A percentile compares a stretch with the other conserved stretches of the same genome.
Conservation (phyloP, 1,140 invertebrate species). For the Saccostrea echinata region DNA sequence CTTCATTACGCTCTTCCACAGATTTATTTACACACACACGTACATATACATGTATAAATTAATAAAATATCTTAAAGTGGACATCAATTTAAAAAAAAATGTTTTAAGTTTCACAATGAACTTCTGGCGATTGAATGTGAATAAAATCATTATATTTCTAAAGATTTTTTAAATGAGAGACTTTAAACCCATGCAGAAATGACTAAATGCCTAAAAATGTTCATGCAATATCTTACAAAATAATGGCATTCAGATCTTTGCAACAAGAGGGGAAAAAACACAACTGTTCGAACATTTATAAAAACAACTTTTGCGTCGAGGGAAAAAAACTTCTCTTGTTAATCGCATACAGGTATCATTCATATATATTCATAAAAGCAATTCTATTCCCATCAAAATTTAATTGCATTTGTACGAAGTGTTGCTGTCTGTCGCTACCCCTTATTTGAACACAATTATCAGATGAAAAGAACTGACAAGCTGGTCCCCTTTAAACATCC, state of each 20-base stretch:
- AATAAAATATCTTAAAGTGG: no score
- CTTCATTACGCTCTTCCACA: no score
- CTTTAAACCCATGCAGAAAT: no score
- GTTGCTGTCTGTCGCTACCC: conserved; percentile 21
- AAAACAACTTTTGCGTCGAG: conserved; percentile 1
- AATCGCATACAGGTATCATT: neutral
- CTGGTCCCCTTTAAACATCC: conserved; percentile 4
- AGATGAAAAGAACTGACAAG: conserved; percentile 30
- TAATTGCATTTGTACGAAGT: conserved; percentile 31
- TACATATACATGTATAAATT: no score
- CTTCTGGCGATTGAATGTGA: no score
- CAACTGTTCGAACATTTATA: neutral
- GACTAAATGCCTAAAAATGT: no score
- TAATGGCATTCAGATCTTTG: neutral
- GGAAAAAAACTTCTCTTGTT: neutral
- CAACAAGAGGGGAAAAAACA: neutral
- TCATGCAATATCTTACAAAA: neutral
- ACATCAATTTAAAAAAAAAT: no score
- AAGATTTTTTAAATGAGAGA: no score
- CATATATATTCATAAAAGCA: conserved; percentile 33
- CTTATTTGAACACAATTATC: conserved; percentile 36
- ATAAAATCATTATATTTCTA: no score
- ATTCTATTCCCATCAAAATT: conserved; percentile 37
- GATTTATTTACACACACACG: no score
- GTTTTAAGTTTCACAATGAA: no score